Conservation (phyloP, 1,140 invertebrate species). For the Chelonus insularis region DNA sequence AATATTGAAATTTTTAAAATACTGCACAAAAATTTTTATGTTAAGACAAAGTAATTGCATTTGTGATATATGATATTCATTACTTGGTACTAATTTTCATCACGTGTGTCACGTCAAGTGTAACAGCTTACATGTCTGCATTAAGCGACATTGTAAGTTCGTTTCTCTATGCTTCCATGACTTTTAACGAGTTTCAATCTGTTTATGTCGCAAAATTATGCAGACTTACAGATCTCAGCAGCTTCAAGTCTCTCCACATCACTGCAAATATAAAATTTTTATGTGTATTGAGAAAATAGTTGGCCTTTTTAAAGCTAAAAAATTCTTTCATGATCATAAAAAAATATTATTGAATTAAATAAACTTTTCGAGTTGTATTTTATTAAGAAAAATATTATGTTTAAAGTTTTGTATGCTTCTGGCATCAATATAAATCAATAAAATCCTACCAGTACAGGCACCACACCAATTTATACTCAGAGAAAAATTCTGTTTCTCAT, state of each 20-base stretch:
- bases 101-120: conserved; percentile 5
- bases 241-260: background rate
- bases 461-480: no score
- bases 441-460: no score
- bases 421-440: no score
- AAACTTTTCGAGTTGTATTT: no score
- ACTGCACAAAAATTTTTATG: no score
- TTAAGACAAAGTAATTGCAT: background rate
- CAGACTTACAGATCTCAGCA: background rate
- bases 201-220: conserved; percentile 13
- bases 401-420: no score
- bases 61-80: background rate
- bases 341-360: no score
- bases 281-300: conserved; percentile 6
- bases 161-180: background rate
- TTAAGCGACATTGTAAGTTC: background rate
- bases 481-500: no score
- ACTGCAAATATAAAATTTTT: background rate
- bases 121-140: background rate
- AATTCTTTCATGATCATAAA: no score
- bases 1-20: background rate
- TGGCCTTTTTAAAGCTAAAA: no score
- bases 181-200: conserved; percentile 13
- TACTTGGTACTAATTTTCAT: conserved; percentile 15
- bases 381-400: no score